Conservation (phyloP, 2,113 vertebrate genomes). For the Gambusia affinis region DNA sequence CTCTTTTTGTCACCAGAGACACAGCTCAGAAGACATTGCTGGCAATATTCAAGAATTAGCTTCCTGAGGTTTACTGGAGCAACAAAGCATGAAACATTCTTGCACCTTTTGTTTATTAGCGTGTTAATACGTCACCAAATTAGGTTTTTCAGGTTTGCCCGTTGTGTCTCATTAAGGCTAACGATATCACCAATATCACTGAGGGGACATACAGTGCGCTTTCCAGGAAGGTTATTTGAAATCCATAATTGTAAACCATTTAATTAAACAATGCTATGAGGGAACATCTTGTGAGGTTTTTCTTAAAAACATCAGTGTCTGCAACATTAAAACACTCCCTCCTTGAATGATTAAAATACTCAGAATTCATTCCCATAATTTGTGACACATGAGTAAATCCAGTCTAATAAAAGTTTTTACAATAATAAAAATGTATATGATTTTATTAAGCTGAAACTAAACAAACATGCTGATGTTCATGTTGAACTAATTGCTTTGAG, state of each 20-base stretch:
- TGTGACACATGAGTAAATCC: neutral
- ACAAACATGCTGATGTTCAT: constrained; percentile 15
- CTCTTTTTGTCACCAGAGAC: too few relatives aligned
- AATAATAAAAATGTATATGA: neutral
- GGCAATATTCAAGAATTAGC: too few relatives aligned
- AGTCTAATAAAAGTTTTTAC: neutral
- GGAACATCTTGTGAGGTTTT: neutral
- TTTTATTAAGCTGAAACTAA: constrained; percentile 18
- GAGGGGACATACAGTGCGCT: too few relatives aligned
- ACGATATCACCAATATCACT: neutral
- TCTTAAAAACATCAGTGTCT: neutral
- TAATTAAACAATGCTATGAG: neutral
- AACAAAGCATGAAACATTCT: too few relatives aligned
- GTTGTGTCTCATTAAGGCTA: neutral
- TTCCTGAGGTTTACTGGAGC: too few relatives aligned
- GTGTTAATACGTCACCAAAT: neutral
- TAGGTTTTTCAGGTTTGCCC: neutral
- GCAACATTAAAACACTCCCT: neutral
- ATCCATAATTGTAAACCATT: neutral
- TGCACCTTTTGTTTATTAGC: too few relatives aligned
- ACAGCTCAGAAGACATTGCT: too few relatives aligned
- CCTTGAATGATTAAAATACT: neutral
- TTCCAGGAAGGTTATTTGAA: too few relatives aligned
- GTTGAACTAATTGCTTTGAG: constrained; percentile 27
- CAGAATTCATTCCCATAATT: neutral